Evolutionary conservation across 2,888 invertebrate genomes (phyloP).

Genomic region (Xylophagus ater): DNA sequence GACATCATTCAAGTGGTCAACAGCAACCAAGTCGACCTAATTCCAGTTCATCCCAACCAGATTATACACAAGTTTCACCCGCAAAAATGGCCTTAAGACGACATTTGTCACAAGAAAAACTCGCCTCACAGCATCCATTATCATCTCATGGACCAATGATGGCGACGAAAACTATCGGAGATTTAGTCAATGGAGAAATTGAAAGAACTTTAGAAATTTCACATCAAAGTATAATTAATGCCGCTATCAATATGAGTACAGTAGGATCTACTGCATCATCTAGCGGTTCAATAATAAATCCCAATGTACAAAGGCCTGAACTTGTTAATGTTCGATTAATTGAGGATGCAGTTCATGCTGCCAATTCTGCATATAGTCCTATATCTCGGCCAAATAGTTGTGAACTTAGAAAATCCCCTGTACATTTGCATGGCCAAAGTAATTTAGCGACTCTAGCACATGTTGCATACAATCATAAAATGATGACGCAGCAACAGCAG

Average conservation of each 20-base stretch:
- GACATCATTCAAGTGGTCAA: slow-evolving; percentile 4
- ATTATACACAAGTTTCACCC: slow-evolving; percentile 69
- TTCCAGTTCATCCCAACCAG: slow-evolving; percentile 43
- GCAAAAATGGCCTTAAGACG: slow-evolving; percentile 77
- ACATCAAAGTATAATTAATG: slow-evolving; percentile 79
- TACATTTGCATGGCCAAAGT: slow-evolving; percentile 19
- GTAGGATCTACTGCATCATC: slow-evolving; percentile 25
- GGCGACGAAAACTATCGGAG: slow-evolving; percentile 71
- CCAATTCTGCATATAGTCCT: slow-evolving; percentile 29
- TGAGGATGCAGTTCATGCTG: slow-evolving; percentile 25
- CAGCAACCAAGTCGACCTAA: slow-evolving; percentile 35
- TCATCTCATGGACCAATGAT: slow-evolving; percentile 32
- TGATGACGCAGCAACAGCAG: slow-evolving; percentile 16
- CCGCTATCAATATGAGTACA: slow-evolving; percentile 78
- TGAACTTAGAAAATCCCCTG: slow-evolving; percentile 32
- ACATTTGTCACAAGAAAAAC: slow-evolving; percentile 77
- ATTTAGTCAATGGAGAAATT: slow-evolving; percentile 80
- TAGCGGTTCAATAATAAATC: slow-evolving; percentile 45
- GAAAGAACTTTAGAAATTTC: slow-evolving; percentile 80
- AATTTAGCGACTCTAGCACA: slow-evolving; percentile 37
- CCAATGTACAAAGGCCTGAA: slow-evolving; percentile 48
- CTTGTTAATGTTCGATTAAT: slow-evolving; percentile 45
- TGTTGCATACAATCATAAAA: slow-evolving; percentile 36
- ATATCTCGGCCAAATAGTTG: slow-evolving; percentile 46
- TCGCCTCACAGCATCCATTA: slow-evolving; percentile 46